Base-by-base conservation (phyloP, 2,797 vertebrate species). In the Arnoldichthys spilopterus region DNA sequence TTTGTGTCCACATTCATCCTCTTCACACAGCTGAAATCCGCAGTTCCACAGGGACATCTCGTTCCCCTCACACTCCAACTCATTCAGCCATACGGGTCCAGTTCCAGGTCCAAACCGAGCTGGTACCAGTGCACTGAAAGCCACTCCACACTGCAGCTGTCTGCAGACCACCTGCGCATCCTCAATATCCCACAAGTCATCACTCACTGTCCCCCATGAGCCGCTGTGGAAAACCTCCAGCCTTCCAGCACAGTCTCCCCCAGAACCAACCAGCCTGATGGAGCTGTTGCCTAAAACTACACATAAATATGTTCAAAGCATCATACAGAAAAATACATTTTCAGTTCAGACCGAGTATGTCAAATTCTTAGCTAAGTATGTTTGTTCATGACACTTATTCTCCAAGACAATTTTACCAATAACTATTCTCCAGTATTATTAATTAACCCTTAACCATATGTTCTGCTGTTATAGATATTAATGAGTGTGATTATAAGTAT, bases 101-200 rank as follows among this genome's bases (percentile, higher is more conserved):
- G 28, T 58, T 40, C 58, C 59, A 62, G 59, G 16, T 34, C 16
- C 30, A 62, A 62, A 62, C 30, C 16, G 18, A 6, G 59, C 30
- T 34, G 59, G 59, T 62, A 62, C 28, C 30, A 16, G 59, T 2
- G 28, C 28, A 62, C 28, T 62, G 59, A 78, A 58, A 45, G 77
- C 77, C 40, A 32, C 51, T 22, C 74, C 74, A 68, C 74, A 76
- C 47, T 68, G 62, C 16, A 62, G 59, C 59, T n/a, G n/a, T n/a
- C n/a, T n/a, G n/a, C n/a, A n/a, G n/a, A n/a, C n/a, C n/a, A n/a
- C n/a, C n/a, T n/a, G n/a, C n/a, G n/a, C n/a, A n/a, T n/a, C n/a
- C n/a, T n/a, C n/a, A n/a, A n/a, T n/a, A n/a, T n/a, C n/a, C n/a
- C n/a, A n/a, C n/a, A n/a, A n/a, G n/a, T n/a, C n/a, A n/a, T n/a